Evolutionary conservation across 1,140 invertebrate species (phyloP), one percentile per base, ranked within the genome.

Genomic region (Drosophila nasuta): DNA sequence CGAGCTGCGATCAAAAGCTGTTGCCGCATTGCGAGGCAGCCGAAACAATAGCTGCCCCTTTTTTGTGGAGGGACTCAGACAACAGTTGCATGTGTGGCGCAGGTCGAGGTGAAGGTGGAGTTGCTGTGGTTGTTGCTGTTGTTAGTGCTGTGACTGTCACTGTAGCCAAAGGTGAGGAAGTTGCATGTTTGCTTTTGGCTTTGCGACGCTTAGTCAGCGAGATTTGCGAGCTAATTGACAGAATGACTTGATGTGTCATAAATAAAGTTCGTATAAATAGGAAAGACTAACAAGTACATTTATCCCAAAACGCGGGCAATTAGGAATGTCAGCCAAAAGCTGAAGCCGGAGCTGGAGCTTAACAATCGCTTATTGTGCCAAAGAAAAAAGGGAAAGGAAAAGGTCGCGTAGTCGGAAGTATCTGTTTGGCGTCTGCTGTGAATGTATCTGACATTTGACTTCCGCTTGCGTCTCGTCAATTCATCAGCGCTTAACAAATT

Each of bases 321-420:
- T 80, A 80, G 49, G 58, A 11, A 25, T 49, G 57, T 52, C 67
- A 77, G 52, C 35, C 35, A 10, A 38, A 68, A 63, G 41, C 45
- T 51, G 15, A 38, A 10, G 35, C 7, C 8, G 3, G 4, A 3
- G 20, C 20, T 25, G 20, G 3, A 25, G 35, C 35, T 10, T 38
- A 56, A 56, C 46, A 38, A 43, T 46, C 58, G 76, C 49, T 67
- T 56, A 25, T 11, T 43, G 30, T 54, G n/a, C 11, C 41, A 43
- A 58, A 66, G 64, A n/a, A 54, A 68, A 62, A 74, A 13, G 13
- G 43, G 7, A 72, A 67, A 73, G 64, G 38, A 56, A 69, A 69
- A 75, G 71, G 57, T 51, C 48, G 57, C 38, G 20, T 10, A 30
- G 33, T 13, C 56, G 66, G 56, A 68, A 68, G 57, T 68, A 51